Evolutionary conservation across 2,888 invertebrate genomes (phyloP), one percentile per base, ranked within the genome.

Genomic region (Sinohyriopsis cumingii): DNA sequence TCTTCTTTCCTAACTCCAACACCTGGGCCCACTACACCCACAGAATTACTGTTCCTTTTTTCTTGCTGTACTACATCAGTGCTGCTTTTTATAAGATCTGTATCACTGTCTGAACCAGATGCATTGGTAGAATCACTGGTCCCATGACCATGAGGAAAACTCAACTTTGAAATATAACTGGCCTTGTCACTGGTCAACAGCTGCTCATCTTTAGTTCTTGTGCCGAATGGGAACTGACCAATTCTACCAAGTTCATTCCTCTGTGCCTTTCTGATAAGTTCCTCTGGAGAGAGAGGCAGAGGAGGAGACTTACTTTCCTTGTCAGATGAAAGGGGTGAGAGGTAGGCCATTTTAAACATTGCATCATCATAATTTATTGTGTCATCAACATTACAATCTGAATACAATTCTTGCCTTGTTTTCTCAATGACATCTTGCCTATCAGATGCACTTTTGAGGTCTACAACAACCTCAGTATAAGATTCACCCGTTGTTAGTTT

Each of bases 291-390:
- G n/a, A 83, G 70, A 9, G 87, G 84, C 63, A 80, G 75, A 22
- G 88, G 86, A 6, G 86, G 86, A 9, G 85, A 84, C 6, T 71
- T 73, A 60, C 81, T 81, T 19, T 79, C 79, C 28, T 77, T 77
- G 6, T 85, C 86, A 24, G 85, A 83, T 24, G 75, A 73, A 15
- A 82, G 82, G 22, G 88, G 86, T 12, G 87, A 86, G 59, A 82
- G 82, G 62, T 84, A 77, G 4, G 88, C 82, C 68, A 88, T 72
- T 56, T 84, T 86, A 67, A 77, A 84, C 80, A 86, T 78, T 5
- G 82, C 83, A 71, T 87, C 86, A 55, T 81, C 79, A 76, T 79
- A 87, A 9, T 65, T 65, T 19, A 67, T 68, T 45, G 76, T 76
- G 69, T 76, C 77, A 63, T 82, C 83, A 67, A 79, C 74, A 18